These are phyloP conservation scores for Limanda limanda DNA, from an alignment of 2,113 vertebrate genomes.

Conservation along the genomic window DNA sequence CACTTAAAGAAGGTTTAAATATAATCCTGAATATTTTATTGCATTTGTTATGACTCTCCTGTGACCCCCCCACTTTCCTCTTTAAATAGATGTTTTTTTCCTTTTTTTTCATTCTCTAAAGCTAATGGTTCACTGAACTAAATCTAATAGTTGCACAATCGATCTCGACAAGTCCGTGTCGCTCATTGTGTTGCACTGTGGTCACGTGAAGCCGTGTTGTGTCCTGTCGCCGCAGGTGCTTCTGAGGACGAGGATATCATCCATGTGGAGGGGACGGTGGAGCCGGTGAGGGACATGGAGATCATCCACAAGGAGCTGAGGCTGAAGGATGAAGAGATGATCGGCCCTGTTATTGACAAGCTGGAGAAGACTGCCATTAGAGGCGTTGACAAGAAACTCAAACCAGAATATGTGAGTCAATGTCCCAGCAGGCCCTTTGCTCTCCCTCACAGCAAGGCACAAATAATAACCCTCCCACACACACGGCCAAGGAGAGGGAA, in stretches of 20 bases:
- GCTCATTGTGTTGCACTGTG: conserved; percentile 54
- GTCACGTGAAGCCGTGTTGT: conserved; percentile 33
- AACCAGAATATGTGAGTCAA: conserved; percentile 97
- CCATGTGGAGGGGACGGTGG: conserved; percentile 94
- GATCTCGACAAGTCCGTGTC: conserved; percentile 54
- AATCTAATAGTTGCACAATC: conserved; percentile 54
- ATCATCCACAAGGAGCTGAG: conserved; percentile 93
- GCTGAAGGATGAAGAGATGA: conserved; percentile 94
- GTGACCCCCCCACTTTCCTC: not conserved
- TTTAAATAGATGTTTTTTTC: conserved; percentile 9
- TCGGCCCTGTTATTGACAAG: conserved; percentile 94
- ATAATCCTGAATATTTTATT: not conserved
- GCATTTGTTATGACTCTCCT: not conserved
- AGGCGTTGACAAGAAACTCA: conserved; percentile 93
- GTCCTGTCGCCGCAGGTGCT: conserved; percentile 79
- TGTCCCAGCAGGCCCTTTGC: conserved; percentile 77
- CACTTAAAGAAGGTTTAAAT: too few relatives aligned
- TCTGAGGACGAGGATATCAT: conserved; percentile 99
- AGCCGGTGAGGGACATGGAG: conserved; percentile 93
- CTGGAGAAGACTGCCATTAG: conserved; percentile 94
- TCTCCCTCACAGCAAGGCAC: conserved; percentile 75
- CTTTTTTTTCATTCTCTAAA: conserved; percentile 55
- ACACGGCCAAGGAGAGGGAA: conserved; percentile 57
- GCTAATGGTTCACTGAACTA: conserved; percentile 32
- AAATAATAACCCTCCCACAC: conserved; percentile 82